Base-by-base conservation (phyloP, 2,797 vertebrate genomes). In the Sphenodon punctatus region DNA sequence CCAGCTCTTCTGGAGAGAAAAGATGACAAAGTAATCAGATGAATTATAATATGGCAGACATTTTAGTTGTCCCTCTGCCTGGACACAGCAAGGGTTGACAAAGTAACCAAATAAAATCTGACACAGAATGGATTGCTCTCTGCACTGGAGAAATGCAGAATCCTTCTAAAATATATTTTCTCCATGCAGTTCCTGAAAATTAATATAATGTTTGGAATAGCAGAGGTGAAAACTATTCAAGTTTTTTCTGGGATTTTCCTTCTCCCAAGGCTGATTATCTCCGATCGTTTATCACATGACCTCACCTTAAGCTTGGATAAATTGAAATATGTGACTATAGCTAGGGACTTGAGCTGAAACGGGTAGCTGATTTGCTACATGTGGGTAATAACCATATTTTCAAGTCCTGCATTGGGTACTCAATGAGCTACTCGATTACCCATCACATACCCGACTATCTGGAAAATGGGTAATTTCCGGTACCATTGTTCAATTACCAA, bases 281-380 rank as follows among this genome's bases (percentile, higher is more conserved):
- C n/a, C n/a, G n/a, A n/a, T n/a, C n/a, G n/a, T n/a, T n/a, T n/a
- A n/a, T n/a, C n/a, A n/a, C n/a, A n/a, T n/a, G n/a, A n/a, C n/a
- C n/a, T n/a, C n/a, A n/a, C n/a, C n/a, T 4, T 77, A 55, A 8
- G 8, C 67, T 82, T 75, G 73, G 61, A 89, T 70, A 78, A 63
- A 53, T 51, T 17, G 9, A 8, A 51, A 27, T 53, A 53, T 53
- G 32, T 55, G 59, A 3, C 71, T 77, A 22, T 19, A n/a, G n/a
- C n/a, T n/a, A n/a, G n/a, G n/a, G n/a, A n/a, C n/a, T n/a, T n/a
- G n/a, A n/a, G n/a, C n/a, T n/a, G n/a, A n/a, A n/a, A n/a, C n/a
- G n/a, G n/a, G n/a, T n/a, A n/a, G n/a, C n/a, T n/a, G n/a, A n/a
- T n/a, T n/a, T n/a, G n/a, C n/a, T n/a, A n/a, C n/a, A n/a, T n/a